Evolutionary conservation across 2,888 invertebrate species (phyloP).

Genomic region (Ctena decussata): DNA sequence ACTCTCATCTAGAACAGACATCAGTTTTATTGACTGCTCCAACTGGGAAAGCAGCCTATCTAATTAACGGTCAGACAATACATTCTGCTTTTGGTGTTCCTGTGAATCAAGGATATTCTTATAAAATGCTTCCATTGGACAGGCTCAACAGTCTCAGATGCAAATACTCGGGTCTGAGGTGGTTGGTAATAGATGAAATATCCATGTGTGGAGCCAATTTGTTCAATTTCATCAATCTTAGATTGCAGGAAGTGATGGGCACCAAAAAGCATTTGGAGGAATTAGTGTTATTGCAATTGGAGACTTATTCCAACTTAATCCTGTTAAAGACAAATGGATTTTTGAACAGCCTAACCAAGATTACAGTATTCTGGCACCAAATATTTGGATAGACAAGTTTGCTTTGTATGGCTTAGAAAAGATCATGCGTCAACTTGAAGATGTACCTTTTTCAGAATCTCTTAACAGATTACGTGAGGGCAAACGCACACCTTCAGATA

Average conservation of each 20-base stretch:
- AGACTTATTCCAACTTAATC: slow-evolving; percentile 19
- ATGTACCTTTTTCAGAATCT: background rate
- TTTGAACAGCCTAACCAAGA: background rate
- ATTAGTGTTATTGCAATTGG: slow-evolving; percentile 11
- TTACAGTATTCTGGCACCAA: slow-evolving; percentile 1
- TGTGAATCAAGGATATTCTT: background rate
- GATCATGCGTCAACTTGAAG: slow-evolving; percentile 13
- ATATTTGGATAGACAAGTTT: slow-evolving; percentile 19
- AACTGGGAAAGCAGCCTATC: background rate
- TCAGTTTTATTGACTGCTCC: no score
- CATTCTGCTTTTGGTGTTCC: background rate
- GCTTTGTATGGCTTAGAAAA: slow-evolving; percentile 13
- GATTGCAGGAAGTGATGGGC: background rate
- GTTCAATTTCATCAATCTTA: background rate
- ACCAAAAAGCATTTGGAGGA: slow-evolving; percentile 6
- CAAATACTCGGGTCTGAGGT: background rate
- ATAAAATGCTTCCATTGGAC: background rate
- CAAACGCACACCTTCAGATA: background rate
- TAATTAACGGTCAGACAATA: background rate
- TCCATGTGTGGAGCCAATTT: slow-evolving; percentile 8
- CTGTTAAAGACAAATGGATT: background rate
- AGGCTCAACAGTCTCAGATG: background rate
- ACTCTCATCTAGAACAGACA: no score
- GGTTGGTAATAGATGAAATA: slow-evolving; percentile 7
- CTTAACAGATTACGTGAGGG: background rate